Conservation (phyloP, 2,797 vertebrate species). For the Cirrhinus molitorella region DNA sequence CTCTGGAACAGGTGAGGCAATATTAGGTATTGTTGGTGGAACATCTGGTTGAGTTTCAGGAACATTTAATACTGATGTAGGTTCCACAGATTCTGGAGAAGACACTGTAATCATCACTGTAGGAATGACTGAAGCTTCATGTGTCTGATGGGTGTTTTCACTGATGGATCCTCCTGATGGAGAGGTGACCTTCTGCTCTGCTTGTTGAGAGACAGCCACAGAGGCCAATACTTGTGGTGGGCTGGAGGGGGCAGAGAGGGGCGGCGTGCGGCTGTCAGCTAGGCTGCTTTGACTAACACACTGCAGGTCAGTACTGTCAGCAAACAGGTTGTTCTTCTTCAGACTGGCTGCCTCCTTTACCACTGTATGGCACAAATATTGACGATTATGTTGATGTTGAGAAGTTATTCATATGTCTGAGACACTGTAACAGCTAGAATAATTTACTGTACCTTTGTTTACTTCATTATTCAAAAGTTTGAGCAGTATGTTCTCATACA, state of each 20-base stretch:
- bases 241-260: conserved; percentile 79
- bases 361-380: conserved; percentile 72
- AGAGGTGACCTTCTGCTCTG: conserved; percentile 33
- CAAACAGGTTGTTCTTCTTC: conserved; percentile 88
- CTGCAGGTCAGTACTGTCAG: conserved; percentile 84
- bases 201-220: not conserved
- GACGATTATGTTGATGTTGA: not conserved
- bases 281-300: conserved; percentile 89
- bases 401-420: not conserved
- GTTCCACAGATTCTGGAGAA: conserved; percentile 11
- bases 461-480: conserved; percentile 82
- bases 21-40: not conserved
- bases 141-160: conserved; percentile 34
- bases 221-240: conserved; percentile 66
- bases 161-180: conserved; percentile 38
- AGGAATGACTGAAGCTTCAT: conserved; percentile 8
- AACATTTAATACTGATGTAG: not conserved
- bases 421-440: not conserved
- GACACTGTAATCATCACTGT: conserved; percentile 30
- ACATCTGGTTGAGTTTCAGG: conserved; percentile 4
- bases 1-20: conserved; percentile 13
- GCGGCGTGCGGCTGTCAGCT: conserved; percentile 79
- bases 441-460: conserved; percentile 82
- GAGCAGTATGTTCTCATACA: conserved; percentile 88
- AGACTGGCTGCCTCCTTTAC: conserved; percentile 85